Percentiles rank a stretch among this genome's conserved stretches.
Evolutionary conservation across 2,113 vertebrate genomes (phyloP).

Genomic region (Thalassarche chlororhynchos): DNA sequence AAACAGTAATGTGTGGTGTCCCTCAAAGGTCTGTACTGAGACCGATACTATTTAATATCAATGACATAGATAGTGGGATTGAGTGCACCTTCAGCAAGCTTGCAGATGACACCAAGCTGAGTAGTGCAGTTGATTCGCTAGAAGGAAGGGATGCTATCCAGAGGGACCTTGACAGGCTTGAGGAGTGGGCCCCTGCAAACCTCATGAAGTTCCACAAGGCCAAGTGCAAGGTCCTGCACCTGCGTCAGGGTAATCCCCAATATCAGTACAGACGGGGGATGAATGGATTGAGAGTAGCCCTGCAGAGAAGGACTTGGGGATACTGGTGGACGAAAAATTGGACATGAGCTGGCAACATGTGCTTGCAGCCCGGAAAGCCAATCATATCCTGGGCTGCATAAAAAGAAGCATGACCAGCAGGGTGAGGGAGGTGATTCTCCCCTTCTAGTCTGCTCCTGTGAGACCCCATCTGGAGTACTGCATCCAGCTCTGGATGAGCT

Average conservation of each 20-base stretch:
- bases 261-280: not conserved
- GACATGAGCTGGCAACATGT: not conserved
- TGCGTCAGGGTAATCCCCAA: not conserved
- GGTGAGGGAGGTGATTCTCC: not conserved
- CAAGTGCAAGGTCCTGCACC: not conserved
- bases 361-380: not conserved
- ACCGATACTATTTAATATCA: not conserved
- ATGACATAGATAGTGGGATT: not conserved
- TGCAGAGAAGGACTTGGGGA: not conserved
- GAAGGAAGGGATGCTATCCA: not conserved
- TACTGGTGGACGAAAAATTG: not conserved
- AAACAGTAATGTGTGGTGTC: rapidly evolving
- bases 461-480: not conserved
- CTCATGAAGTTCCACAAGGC: not conserved
- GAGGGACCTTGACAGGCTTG: not conserved
- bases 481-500: rapidly evolving
- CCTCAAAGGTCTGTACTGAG: not conserved
- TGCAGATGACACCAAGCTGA: not conserved
- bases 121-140: too few relatives aligned
- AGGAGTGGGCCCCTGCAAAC: not conserved
- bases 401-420: not conserved
- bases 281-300: not conserved
- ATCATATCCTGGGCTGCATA: not conserved
- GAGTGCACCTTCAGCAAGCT: not conserved
- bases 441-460: not conserved